Conservation (phyloP, 2,888 invertebrate genomes). For the Apotomis betuletana region DNA sequence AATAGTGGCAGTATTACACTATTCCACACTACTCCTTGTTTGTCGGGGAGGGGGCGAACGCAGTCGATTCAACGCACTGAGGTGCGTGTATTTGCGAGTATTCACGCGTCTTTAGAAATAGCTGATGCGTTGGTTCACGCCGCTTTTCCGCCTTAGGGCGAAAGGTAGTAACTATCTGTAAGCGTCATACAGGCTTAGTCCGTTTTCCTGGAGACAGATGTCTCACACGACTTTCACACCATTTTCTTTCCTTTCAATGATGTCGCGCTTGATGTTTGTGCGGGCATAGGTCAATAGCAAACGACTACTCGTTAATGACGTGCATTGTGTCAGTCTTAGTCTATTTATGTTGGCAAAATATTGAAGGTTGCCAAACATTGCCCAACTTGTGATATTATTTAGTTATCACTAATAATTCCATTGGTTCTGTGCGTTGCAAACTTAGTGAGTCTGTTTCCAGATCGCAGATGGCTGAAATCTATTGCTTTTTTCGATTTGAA, state of each 20-base stretch:
- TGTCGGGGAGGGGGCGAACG: constrained; percentile 52
- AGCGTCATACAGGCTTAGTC: not conserved
- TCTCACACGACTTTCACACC: constrained; percentile 62
- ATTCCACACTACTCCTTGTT: constrained; percentile 48
- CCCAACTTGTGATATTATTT: no score
- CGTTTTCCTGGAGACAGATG: not conserved
- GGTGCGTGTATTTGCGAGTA: constrained; percentile 80
- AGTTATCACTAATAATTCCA: no score
- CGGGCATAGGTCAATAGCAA: constrained; percentile 17
- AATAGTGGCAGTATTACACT: constrained; percentile 29
- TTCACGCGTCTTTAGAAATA: constrained; percentile 77
- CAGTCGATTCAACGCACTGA: constrained; percentile 76
- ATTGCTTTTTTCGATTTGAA: no score
- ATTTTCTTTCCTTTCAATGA: constrained; percentile 43
- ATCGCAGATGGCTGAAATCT: no score
- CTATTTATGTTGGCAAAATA: not conserved
- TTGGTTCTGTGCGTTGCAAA: no score
- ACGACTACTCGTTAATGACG: not conserved
- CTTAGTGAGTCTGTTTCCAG: no score
- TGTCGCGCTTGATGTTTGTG: constrained; percentile 16
- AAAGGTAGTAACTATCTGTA: not conserved
- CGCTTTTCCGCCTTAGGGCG: constrained; percentile 48
- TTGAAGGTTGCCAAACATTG: no score
- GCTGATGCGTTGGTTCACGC: constrained; percentile 76
- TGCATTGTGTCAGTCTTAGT: not conserved